These are phyloP conservation scores for Strigamia maritima DNA, from an alignment of 2,888 invertebrate genomes.

Conservation along the genomic window DNA sequence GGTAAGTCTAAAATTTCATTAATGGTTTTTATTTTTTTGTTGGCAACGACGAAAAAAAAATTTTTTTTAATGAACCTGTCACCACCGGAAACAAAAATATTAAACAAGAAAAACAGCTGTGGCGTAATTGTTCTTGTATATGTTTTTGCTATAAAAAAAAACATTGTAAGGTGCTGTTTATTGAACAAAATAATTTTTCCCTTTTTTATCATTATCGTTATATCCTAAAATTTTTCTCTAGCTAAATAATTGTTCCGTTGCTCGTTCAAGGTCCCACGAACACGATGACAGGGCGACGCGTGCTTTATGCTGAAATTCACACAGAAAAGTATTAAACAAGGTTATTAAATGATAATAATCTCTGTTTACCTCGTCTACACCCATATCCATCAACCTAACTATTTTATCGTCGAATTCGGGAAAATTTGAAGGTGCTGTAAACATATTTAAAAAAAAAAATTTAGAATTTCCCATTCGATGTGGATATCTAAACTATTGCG, in stretches of 20 bases:
- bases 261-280: slow-evolving; percentile 88
- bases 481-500: neutral
- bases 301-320: slow-evolving; percentile 64
- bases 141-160: neutral
- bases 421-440: slow-evolving; percentile 67
- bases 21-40: neutral
- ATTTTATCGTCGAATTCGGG: slow-evolving; percentile 83
- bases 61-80: neutral
- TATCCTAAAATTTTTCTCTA: slow-evolving; percentile 51
- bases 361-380: slow-evolving; percentile 66
- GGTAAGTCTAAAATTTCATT: neutral
- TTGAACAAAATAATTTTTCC: slow-evolving; percentile 28
- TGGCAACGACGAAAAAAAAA: neutral
- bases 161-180: neutral
- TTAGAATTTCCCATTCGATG: neutral
- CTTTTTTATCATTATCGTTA: neutral
- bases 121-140: neutral
- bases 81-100: neutral
- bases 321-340: neutral
- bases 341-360: neutral
- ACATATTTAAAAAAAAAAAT: slow-evolving; percentile 30
- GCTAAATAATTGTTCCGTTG: slow-evolving; percentile 84
- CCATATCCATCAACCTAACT: slow-evolving; percentile 86
- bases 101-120: neutral
- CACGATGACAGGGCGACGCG: slow-evolving; percentile 84